Evolutionary conservation across 1,140 invertebrate species (phyloP).

Genomic region (Nymphalis io): DNA sequence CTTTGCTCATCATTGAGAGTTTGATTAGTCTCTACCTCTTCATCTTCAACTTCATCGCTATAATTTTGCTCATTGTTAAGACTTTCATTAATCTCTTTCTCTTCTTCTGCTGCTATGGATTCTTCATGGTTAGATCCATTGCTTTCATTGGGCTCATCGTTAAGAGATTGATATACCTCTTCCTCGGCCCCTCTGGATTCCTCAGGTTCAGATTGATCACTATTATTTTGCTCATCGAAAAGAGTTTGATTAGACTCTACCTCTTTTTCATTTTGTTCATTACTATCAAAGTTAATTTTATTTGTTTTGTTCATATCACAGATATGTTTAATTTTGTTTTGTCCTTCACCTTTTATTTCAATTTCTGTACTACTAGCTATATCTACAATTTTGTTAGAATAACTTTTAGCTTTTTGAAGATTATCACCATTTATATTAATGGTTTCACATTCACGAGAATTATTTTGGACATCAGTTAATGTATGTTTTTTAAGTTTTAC

Average conservation of each 20-base stretch:
- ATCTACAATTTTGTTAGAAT: neutral
- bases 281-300: neutral
- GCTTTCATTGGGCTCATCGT: slow-evolving; percentile 24
- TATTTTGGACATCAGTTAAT: neutral
- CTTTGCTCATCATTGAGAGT: slow-evolving; percentile 9
- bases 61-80: slow-evolving; percentile 19
- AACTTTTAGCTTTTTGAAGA: neutral
- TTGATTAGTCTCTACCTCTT: neutral
- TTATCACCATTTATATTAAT: neutral
- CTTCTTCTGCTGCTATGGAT: slow-evolving; percentile 2
- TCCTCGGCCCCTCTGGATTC: neutral
- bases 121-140: neutral
- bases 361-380: neutral
- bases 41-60: slow-evolving; percentile 10
- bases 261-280: neutral
- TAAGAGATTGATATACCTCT: neutral
- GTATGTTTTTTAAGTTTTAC: neutral
- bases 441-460: neutral
- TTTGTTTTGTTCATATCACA: slow-evolving; percentile 14
- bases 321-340: slow-evolving; percentile 24
- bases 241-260: no score
- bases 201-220: no score
- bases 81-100: slow-evolving; percentile 13
- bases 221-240: no score
- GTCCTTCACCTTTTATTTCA: neutral